Conservation (phyloP, 2,888 invertebrate genomes). For the Poecilus cupreus region DNA sequence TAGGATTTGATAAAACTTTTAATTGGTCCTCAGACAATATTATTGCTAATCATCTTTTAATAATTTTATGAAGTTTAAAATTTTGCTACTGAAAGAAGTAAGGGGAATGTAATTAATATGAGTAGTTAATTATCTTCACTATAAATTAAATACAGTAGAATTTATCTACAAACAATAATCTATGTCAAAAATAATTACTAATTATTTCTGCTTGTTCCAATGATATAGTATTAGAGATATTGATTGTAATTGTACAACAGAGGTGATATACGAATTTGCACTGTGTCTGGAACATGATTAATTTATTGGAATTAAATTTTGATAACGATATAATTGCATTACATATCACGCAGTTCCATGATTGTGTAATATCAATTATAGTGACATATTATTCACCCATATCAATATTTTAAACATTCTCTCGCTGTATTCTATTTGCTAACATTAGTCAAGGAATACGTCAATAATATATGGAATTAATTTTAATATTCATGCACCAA, state of each 20-base stretch:
- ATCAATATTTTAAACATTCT: background rate
- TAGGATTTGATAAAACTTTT: no score
- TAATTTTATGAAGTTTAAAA: no score
- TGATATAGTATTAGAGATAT: constrained; percentile 5
- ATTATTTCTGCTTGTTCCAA: background rate
- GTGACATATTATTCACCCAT: background rate
- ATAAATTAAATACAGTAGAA: background rate
- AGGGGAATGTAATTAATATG: no score
- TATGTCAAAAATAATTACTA: constrained; percentile 17
- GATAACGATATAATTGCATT: constrained; percentile 35
- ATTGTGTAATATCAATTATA: background rate
- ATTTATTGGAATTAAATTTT: constrained; percentile 27
- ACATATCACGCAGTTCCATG: background rate
- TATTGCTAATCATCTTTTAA: no score
- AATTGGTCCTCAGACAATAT: no score
- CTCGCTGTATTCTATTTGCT: background rate
- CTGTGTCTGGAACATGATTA: constrained; percentile 22
- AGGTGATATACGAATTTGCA: constrained; percentile 9
- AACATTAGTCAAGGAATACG: background rate
- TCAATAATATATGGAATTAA: background rate
- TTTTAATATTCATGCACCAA: background rate
- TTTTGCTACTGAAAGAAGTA: no score
- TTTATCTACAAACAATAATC: background rate
- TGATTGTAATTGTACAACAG: constrained; percentile 5
- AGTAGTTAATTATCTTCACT: background rate